Evolutionary conservation across 2,888 invertebrate genomes (phyloP).

Genomic region (Caenorhabditis sinica): DNA sequence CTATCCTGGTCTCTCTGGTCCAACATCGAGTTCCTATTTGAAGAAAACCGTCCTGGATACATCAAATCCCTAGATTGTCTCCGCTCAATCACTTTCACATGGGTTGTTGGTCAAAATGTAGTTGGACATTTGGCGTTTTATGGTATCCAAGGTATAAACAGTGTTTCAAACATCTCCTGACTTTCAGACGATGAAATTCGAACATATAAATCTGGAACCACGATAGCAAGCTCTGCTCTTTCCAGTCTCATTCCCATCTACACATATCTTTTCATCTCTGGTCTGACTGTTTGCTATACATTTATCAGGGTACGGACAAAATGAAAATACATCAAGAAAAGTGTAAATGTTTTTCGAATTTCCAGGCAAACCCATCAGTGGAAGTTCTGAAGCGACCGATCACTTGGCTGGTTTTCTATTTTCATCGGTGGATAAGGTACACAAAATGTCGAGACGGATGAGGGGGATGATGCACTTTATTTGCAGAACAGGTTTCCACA

Average conservation of each 20-base stretch:
- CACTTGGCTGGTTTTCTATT: slow-evolving; percentile 63
- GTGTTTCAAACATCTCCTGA: background rate
- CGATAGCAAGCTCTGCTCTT: slow-evolving; percentile 3
- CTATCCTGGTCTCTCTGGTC: slow-evolving; percentile 49
- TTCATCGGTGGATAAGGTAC: slow-evolving; percentile 65
- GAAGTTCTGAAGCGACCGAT: slow-evolving; percentile 35
- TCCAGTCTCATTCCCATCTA: slow-evolving; percentile 46
- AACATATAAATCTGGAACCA: background rate
- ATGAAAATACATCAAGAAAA: too few relatives aligned
- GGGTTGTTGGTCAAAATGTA: slow-evolving; percentile 70
- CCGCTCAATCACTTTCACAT: slow-evolving; percentile 73
- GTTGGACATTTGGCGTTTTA: slow-evolving; percentile 47
- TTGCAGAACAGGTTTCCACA: background rate
- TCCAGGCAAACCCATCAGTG: slow-evolving; percentile 35
- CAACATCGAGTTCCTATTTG: slow-evolving; percentile 29
- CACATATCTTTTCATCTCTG: slow-evolving; percentile 49
- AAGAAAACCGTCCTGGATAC: slow-evolving; percentile 40
- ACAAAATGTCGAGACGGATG: background rate
- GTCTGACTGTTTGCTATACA: slow-evolving; percentile 36
- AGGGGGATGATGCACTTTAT: too few relatives aligned
- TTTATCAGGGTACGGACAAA: slow-evolving; percentile 30
- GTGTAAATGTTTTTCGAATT: background rate
- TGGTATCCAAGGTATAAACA: slow-evolving; percentile 1
- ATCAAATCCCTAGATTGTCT: slow-evolving; percentile 67
- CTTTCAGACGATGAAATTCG: slow-evolving; percentile 32